Base-by-base conservation (phyloP, 1,140 invertebrate species). In the Cephus cinctus region DNA sequence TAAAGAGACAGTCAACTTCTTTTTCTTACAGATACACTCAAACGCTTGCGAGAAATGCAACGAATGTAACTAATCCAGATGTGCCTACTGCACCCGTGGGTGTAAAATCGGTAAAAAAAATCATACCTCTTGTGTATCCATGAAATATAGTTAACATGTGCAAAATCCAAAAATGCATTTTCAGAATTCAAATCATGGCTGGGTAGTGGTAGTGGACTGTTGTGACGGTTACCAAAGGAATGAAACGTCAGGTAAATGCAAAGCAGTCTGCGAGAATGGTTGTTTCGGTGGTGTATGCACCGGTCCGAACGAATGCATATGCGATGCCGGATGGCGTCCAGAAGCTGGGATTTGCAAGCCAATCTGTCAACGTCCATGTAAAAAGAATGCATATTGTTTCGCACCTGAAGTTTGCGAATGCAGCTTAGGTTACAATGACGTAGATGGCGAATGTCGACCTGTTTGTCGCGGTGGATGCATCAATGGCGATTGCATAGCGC, bases 401-500 rank as follows among this genome's bases (percentile, higher is more conserved):
- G 53, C 67, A 0, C 73, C 75, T 2, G 62, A 77, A 14, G 51
- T 65, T 11, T 77, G 76, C 47, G 52, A 59, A 2, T 78, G 75
- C 40, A 66, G 69, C 42, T 48, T 63, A 4, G 73, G 73, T 2
- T 77, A 67, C 42, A 65, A 69, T n/a, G 59, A 70, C 21, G 15
- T 52, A 0, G 43, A 61, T 11, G 63, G 56, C 0, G 57, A 58
- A 4, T 78, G 75, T 21, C 62, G 39, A 18, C 73, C 75, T 0
- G 63, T 69, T 2, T 78, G 75, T 31, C 63, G 62, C 0, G 57
- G 61, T 19, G 66, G 67, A n/a, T 78, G 75, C 38, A 48, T 30
- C 0, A 77, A 81, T 32, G 80, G 80, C 0, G 65, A 75, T 0
- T 82, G 80, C 50, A 63, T 78, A 14, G 73, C 69, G 1, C 69